These are phyloP conservation scores for Caenorhabditis sp. DNA, from an alignment of 2,888 invertebrate genomes.

Conservation along the genomic window DNA sequence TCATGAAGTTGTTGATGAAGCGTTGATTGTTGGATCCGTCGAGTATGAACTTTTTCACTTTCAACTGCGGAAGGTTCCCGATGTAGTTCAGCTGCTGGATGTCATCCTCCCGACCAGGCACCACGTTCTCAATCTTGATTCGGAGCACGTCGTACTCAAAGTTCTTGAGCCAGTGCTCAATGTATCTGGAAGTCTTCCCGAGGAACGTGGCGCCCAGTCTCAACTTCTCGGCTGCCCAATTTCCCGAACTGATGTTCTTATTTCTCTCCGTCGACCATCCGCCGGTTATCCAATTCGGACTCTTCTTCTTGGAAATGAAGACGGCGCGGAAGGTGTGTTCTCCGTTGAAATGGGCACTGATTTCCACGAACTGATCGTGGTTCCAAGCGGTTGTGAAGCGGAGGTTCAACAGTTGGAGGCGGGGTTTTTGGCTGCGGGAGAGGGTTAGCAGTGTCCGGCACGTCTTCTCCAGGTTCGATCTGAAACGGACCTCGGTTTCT, in stretches of 20 bases:
- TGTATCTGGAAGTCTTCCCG: conserved; percentile 15
- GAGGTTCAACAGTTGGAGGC: conserved; percentile 6
- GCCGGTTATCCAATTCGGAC: conserved; percentile 12
- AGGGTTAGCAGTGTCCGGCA: conserved; percentile 9
- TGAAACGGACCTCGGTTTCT: conserved; percentile 1
- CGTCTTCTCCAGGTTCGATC: conserved; percentile 20
- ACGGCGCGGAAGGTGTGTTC: conserved; percentile 21
- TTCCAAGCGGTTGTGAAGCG: conserved; percentile 40
- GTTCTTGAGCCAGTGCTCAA: conserved; percentile 32
- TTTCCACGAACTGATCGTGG: conserved; percentile 20
- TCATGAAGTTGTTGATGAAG: background rate
- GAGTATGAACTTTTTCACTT: conserved; percentile 26
- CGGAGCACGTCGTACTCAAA: conserved; percentile 17
- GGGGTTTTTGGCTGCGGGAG: conserved; percentile 12
- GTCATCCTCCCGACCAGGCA: conserved; percentile 19
- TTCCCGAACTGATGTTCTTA: conserved; percentile 1
- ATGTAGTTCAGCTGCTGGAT: conserved; percentile 28
- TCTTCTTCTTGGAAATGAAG: conserved; percentile 7
- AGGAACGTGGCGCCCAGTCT: conserved; percentile 13
- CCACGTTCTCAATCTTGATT: conserved; percentile 25
- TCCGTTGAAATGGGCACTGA: conserved; percentile 10
- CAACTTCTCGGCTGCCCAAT: conserved; percentile 9
- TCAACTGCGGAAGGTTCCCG: conserved; percentile 10
- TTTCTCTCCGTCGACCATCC: conserved; percentile 26
- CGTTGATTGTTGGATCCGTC: conserved; percentile 25